Percentiles rank a stretch among this genome's conserved stretches.
Conservation (phyloP, 2,113 vertebrate species). For the Verasper variegatus region DNA sequence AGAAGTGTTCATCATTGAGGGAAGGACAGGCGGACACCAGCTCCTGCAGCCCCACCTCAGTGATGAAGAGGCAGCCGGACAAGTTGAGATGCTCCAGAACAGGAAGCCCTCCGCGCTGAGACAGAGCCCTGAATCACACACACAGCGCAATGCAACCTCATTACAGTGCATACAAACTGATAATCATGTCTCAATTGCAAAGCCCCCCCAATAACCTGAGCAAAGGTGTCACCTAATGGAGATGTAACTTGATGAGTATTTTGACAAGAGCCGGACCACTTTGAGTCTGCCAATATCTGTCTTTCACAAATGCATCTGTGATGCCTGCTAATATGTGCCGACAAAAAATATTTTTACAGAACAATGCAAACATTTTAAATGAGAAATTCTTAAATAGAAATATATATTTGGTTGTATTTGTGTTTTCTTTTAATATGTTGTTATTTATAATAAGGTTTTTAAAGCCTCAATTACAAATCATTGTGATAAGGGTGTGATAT, state of each 20-base stretch:
- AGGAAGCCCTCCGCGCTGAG: slow-evolving; percentile 93
- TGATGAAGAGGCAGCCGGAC: slow-evolving; percentile 94
- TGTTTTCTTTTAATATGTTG: no score
- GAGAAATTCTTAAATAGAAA: no score
- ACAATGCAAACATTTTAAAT: no score
- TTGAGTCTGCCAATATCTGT: no score
- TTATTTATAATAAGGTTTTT: no score
- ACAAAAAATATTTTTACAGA: no score
- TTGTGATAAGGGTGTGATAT: no score
- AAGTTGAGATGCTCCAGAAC: slow-evolving; percentile 94
- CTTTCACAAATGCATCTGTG: neutral
- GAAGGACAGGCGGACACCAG: slow-evolving; percentile 93
- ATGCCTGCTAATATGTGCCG: no score
- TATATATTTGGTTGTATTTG: no score
- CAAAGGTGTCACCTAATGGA: neutral
- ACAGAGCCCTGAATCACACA: slow-evolving; percentile 85
- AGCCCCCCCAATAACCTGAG: neutral
- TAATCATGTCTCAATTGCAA: neutral
- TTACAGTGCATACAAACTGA: slow-evolving; percentile 2
- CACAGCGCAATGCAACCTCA: neutral
- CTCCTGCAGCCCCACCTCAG: slow-evolving; percentile 93
- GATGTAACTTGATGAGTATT: neutral
- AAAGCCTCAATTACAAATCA: no score
- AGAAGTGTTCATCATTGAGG: slow-evolving; percentile 97
- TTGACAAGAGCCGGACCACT: no score